phyloP scores from a whole-genome alignment of 2,888 invertebrate genomes.

The Eupithecia centaureata region DNA sequence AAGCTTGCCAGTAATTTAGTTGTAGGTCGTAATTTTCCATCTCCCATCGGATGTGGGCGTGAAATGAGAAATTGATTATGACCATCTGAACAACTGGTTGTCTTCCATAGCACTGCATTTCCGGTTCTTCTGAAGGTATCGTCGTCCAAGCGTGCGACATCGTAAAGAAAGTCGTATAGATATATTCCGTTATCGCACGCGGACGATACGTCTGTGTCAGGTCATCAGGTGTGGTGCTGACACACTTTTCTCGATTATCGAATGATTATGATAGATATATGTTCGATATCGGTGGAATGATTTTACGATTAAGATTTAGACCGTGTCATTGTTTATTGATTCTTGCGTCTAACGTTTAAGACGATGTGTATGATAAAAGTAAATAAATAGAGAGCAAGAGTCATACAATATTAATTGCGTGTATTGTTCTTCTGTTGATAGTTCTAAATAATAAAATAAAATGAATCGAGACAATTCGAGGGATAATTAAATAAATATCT shows the following conservation, averaged over 20 bases:
- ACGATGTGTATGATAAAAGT: too few relatives aligned
- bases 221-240: constrained; percentile 49
- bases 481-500: too few relatives aligned
- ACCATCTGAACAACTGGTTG: background rate
- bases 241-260: constrained; percentile 57
- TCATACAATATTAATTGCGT: too few relatives aligned
- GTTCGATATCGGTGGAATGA: background rate
- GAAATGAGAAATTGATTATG: constrained; percentile 7
- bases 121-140: constrained; percentile 50
- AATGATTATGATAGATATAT: constrained; percentile 47
- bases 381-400: too few relatives aligned
- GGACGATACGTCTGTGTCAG: constrained; percentile 47
- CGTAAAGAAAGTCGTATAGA: background rate
- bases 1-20: too few relatives aligned
- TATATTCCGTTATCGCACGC: constrained; percentile 41
- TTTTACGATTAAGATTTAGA: background rate
- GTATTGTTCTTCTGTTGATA: too few relatives aligned
- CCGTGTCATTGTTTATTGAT: background rate
- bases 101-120: constrained; percentile 34
- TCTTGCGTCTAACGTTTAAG: background rate
- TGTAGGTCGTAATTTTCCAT: background rate
- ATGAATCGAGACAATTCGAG: too few relatives aligned
- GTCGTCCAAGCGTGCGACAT: constrained; percentile 28
- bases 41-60: background rate
- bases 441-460: too few relatives aligned